Conservation (phyloP, 2,797 vertebrate genomes). For the Sebastes jordani region DNA sequence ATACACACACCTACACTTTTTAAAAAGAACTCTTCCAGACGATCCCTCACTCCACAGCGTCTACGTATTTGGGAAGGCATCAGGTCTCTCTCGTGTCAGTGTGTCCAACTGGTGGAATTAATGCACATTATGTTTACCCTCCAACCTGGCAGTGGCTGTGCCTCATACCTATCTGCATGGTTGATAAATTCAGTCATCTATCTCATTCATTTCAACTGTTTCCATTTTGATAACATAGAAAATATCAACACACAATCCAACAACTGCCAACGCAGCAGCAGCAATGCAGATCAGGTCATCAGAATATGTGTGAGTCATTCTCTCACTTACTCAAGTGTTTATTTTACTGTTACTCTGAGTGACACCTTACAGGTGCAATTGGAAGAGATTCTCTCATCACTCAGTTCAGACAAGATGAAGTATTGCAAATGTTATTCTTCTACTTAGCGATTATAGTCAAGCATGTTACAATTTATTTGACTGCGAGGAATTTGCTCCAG, state of each 20-base stretch:
- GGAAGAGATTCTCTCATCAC: slow-evolving; percentile 3
- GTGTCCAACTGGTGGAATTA: slow-evolving; percentile 9
- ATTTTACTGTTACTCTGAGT: slow-evolving; percentile 10
- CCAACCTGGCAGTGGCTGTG: not conserved
- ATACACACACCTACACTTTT: slow-evolving; percentile 3
- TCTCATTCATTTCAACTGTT: slow-evolving; percentile 1
- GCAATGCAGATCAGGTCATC: slow-evolving; percentile 18
- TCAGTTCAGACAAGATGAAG: slow-evolving; percentile 43
- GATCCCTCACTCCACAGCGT: not conserved
- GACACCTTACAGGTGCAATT: slow-evolving; percentile 21
- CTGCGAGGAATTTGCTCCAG: slow-evolving; percentile 67
- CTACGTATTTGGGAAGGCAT: not conserved
- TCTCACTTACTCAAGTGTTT: slow-evolving; percentile 16
- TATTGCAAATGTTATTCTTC: slow-evolving; percentile 51
- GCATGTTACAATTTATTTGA: slow-evolving; percentile 58
- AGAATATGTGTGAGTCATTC: not conserved
- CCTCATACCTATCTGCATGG: slow-evolving; percentile 7
- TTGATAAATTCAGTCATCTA: slow-evolving; percentile 6
- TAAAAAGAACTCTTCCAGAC: not conserved
- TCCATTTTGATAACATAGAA: slow-evolving; percentile 13
- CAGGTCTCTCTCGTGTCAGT: not conserved
- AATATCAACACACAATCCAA: not conserved
- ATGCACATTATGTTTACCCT: slow-evolving; percentile 4
- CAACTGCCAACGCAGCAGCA: not conserved
- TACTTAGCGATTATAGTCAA: slow-evolving; percentile 46